Evolutionary conservation across 2,888 invertebrate genomes (phyloP).

Genomic region (Hydrotaea cyrtoneurina): DNA sequence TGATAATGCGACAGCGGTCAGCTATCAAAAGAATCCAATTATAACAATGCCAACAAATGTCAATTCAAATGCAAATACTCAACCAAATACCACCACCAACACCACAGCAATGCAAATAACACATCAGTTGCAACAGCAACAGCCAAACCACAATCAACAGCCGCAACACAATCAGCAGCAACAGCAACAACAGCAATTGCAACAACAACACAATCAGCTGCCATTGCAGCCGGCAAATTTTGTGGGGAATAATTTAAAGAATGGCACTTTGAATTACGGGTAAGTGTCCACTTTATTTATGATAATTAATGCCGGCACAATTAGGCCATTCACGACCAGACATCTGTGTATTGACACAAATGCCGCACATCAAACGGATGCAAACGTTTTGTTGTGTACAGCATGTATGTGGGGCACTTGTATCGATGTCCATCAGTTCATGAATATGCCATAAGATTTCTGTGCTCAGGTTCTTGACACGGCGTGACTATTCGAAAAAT

Average conservation of each 20-base stretch:
- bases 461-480: too few species aligned
- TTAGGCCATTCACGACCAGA: too few species aligned
- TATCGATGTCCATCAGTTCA: too few species aligned
- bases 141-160: conserved; percentile 61
- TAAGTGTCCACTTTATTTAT: conserved; percentile 59
- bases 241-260: conserved; percentile 74
- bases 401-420: too few species aligned
- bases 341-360: too few species aligned
- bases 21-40: conserved; percentile 65
- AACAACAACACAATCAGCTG: conserved; percentile 64
- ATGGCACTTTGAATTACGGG: conserved; percentile 73
- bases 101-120: neutral
- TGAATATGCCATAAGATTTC: too few species aligned
- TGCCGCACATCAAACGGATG: too few species aligned
- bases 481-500: too few species aligned
- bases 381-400: too few species aligned
- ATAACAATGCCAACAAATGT: conserved; percentile 64
- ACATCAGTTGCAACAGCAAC: conserved; percentile 68
- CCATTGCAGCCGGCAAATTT: conserved; percentile 71
- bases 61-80: conserved; percentile 70
- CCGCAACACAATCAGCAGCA: conserved; percentile 61
- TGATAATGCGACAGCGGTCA: conserved; percentile 54
- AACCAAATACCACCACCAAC: conserved; percentile 69
- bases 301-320: neutral
- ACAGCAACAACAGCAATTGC: conserved; percentile 54